These are phyloP conservation scores for Halcyon senegalensis DNA, from an alignment of 2,113 vertebrate species.

Conservation along the genomic window DNA sequence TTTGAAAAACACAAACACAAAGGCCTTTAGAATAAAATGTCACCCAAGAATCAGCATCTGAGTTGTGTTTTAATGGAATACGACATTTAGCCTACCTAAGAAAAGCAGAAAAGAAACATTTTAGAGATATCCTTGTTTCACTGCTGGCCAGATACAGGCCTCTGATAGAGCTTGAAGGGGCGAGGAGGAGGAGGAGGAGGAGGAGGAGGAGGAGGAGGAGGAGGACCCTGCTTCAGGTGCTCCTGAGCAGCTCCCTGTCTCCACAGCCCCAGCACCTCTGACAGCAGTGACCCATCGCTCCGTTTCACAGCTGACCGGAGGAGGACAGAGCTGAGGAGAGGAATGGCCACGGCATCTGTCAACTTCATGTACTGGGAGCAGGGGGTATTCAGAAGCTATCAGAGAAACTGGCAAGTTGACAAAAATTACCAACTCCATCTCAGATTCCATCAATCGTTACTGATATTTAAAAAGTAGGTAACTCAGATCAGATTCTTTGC, in stretches of 20 bases:
- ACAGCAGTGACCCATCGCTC: background rate
- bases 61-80: background rate
- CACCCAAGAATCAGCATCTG: background rate
- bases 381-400: background rate
- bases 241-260: background rate
- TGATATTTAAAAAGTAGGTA: background rate
- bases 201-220: background rate
- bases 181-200: background rate
- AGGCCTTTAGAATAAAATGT: background rate
- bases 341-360: background rate
- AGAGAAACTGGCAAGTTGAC: background rate
- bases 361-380: background rate
- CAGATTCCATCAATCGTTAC: background rate
- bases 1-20: background rate
- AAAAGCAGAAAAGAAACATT: background rate
- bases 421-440: background rate
- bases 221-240: background rate
- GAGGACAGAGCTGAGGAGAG: background rate
- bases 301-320: slow-evolving; percentile 2
- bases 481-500: background rate
- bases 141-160: background rate
- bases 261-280: background rate
- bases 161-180: background rate
- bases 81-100: background rate
- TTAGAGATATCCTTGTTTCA: background rate